Base-by-base conservation (phyloP, 2,888 invertebrate species). In the Temnothorax unifasciatus region DNA sequence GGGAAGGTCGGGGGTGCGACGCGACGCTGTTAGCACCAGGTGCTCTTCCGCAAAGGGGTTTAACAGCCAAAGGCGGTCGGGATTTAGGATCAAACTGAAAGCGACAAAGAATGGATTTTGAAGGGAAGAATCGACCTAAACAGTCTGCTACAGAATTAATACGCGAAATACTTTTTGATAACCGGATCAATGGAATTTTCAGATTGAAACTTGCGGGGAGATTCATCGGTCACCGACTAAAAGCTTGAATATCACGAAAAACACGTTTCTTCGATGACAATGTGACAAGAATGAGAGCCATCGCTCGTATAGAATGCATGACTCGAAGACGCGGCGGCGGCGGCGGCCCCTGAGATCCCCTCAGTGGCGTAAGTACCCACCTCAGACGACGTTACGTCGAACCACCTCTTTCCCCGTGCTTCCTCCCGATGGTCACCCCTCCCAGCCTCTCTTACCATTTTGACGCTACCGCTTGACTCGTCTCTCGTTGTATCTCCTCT, bases 231-330 rank as follows among this genome's bases (percentile, higher is more conserved):
- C 21, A 34, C 8, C 4, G 41, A 29, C 5, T 6, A 11, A 21
- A 47, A 1, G 29, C 15, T 54, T 15, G 21, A 1, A 29, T 13
- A n/a, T 11, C 15, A 5, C 52, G 15, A n/a, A 15, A 44, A 13
- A 41, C 18, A 21, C 1, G 21, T 69, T 57, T 1, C 13, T 75
- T 38, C 18, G 44, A 18, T 50, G 47, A 41, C 79, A 15, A 57
- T 18, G 47, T 34, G 38, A 47, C 44, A 61, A 44, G 90, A 66
- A 87, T 90, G 93, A 91, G 93, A 92, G 90, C 90, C 92, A 85
- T 92, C 93, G 93, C 92, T 94, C 92, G 89, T 95, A 93, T 92
- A 95, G 94, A 94, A 94, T 95, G 95, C 94, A 95, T 94, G 94
- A 94, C 93, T 94, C 92, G 92, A 93, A 94, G 94, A 94, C 93